A percentile compares a stretch with the other conserved stretches of the same genome.
Evolutionary conservation across 2,888 invertebrate genomes (phyloP).

Genomic region (Zelleria hepariella): DNA sequence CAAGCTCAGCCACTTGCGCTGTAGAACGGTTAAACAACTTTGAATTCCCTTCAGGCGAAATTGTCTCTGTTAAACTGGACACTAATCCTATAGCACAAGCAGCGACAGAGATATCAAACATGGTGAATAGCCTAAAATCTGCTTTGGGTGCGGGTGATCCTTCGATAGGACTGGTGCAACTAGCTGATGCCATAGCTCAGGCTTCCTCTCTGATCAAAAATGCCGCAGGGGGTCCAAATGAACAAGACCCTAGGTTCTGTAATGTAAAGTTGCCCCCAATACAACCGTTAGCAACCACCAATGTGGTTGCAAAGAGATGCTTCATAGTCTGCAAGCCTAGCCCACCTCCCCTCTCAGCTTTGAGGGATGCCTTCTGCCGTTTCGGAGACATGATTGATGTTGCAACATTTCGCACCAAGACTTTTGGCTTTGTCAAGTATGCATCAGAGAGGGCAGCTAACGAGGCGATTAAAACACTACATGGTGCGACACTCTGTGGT

Average conservation of each 20-base stretch:
- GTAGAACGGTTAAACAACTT: slow-evolving; percentile 90
- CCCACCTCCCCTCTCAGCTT: slow-evolving; percentile 80
- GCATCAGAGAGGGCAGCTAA: slow-evolving; percentile 83
- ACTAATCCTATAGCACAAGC: slow-evolving; percentile 48
- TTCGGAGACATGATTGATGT: slow-evolving; percentile 94
- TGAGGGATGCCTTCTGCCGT: slow-evolving; percentile 90
- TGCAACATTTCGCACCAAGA: slow-evolving; percentile 88
- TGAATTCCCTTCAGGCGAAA: slow-evolving; percentile 92
- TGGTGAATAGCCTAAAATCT: slow-evolving; percentile 53
- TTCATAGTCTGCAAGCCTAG: slow-evolving; percentile 76
- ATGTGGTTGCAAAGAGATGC: slow-evolving; percentile 76
- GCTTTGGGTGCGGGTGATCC: slow-evolving; percentile 38
- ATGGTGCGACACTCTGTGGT: slow-evolving; percentile 88
- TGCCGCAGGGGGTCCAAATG: slow-evolving; percentile 39
- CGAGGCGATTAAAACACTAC: slow-evolving; percentile 78
- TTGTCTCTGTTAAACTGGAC: slow-evolving; percentile 81
- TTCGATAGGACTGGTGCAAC: slow-evolving; percentile 70
- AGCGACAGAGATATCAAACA: slow-evolving; percentile 43
- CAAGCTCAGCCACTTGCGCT: slow-evolving; percentile 71
- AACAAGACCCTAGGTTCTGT: slow-evolving; percentile 48
- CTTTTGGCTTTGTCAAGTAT: slow-evolving; percentile 94
- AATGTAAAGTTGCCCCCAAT: slow-evolving; percentile 80
- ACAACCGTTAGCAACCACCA: slow-evolving; percentile 76
- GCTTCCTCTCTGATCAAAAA: slow-evolving; percentile 83
- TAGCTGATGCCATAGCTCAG: slow-evolving; percentile 84